Evolutionary conservation across 2,113 vertebrate species (phyloP).

Genomic region (Syngnathus scovelli): DNA sequence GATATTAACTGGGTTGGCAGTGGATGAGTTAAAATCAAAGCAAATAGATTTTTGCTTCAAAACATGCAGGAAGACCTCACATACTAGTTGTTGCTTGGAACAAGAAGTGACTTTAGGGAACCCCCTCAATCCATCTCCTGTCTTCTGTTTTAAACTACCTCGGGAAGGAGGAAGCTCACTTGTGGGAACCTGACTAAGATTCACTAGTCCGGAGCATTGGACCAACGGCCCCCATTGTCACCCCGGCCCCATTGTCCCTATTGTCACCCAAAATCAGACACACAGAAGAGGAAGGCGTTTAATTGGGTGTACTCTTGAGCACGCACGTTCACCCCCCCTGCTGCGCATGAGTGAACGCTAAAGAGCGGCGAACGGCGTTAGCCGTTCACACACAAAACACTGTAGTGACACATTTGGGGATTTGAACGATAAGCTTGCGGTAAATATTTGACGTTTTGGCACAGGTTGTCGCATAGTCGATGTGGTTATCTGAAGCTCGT

Average conservation of each 20-base stretch:
- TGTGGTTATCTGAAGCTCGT: constrained; percentile 47
- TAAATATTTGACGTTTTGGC: constrained; percentile 65
- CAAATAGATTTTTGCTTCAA: background rate
- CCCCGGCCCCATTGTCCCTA: constrained; percentile 56
- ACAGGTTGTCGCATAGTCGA: constrained; percentile 37
- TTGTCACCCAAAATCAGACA: constrained; percentile 69
- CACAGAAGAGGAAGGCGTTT: constrained; percentile 70
- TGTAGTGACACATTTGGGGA: constrained; percentile 46
- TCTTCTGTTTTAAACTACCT: constrained; percentile 38
- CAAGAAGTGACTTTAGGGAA: constrained; percentile 11
- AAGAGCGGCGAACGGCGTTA: constrained; percentile 34
- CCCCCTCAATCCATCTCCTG: constrained; percentile 3
- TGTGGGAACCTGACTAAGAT: constrained; percentile 67
- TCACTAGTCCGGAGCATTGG: constrained; percentile 53
- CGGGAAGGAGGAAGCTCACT: constrained; percentile 51
- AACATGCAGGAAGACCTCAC: background rate
- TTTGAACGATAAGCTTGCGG: constrained; percentile 54
- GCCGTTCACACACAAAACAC: constrained; percentile 48
- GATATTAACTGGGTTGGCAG: too few species aligned
- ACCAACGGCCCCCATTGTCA: constrained; percentile 65
- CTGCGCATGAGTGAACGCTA: constrained; percentile 55
- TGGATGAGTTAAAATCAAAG: background rate
- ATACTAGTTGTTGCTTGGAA: background rate
- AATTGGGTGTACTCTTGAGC: constrained; percentile 70
- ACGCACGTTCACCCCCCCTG: constrained; percentile 57